Percentiles rank a stretch among this genome's conserved stretches.
These are phyloP conservation scores for Augochlorella aurata DNA, from an alignment of 2,888 invertebrate genomes.

Conservation along the genomic window DNA sequence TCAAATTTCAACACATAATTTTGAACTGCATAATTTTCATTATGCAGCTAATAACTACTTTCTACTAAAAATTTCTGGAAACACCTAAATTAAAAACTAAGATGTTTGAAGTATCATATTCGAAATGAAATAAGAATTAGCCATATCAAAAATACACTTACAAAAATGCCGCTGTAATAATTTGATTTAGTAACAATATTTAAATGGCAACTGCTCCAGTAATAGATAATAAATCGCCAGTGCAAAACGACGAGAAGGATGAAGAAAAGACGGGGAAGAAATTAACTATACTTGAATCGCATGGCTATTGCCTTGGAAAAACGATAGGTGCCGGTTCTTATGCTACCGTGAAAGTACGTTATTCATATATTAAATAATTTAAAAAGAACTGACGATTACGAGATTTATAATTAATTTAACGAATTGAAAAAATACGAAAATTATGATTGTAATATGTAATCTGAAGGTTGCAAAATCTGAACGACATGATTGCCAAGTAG, in stretches of 20 bases:
- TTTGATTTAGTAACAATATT: constrained; percentile 27
- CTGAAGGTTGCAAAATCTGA: constrained; percentile 88
- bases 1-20: constrained; percentile 36
- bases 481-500: constrained; percentile 88
- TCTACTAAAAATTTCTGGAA: background rate
- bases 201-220: constrained; percentile 67
- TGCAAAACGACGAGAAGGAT: constrained; percentile 44
- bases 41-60: constrained; percentile 7
- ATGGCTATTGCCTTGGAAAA: constrained; percentile 89
- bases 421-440: constrained; percentile 3
- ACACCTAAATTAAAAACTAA: constrained; percentile 37
- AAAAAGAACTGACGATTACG: background rate
- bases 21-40: background rate
- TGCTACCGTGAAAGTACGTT: constrained; percentile 88
- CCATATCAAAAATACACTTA: background rate
- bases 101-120: constrained; percentile 14
- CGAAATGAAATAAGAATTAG: constrained; percentile 18
- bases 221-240: constrained; percentile 53
- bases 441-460: constrained; percentile 21
- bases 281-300: constrained; percentile 89
- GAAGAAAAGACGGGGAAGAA: constrained; percentile 70
- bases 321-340: constrained; percentile 92
- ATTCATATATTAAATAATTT: background rate
- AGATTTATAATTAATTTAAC: background rate
- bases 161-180: background rate